Conservation (phyloP, 2,888 invertebrate species). For the Tenthredo distinguenda region DNA sequence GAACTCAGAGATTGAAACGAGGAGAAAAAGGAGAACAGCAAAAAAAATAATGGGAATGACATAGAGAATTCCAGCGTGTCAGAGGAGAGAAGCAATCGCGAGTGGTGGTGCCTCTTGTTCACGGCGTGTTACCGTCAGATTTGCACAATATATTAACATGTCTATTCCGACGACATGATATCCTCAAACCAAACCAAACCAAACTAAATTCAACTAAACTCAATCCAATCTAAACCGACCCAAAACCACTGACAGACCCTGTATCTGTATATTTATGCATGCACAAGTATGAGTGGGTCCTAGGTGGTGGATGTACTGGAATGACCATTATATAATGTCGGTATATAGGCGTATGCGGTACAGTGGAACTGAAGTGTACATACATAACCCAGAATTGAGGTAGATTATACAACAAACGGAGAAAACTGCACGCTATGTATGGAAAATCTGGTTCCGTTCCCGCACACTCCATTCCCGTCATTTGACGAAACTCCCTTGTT, state of each 20-base stretch:
- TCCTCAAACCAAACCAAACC: not conserved
- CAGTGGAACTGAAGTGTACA: slow-evolving; percentile 29
- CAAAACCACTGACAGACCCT: not conserved
- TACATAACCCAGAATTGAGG: slow-evolving; percentile 58
- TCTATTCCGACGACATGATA: slow-evolving; percentile 8
- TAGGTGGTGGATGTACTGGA: not conserved
- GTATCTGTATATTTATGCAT: not conserved
- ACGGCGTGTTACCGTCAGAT: slow-evolving; percentile 17
- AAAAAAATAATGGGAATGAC: not conserved
- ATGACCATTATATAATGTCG: not conserved
- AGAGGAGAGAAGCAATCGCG: not conserved
- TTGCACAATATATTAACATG: slow-evolving; percentile 37
- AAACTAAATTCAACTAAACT: slow-evolving; percentile 19
- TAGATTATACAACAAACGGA: slow-evolving; percentile 57
- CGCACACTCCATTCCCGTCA: not conserved
- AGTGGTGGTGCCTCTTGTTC: not conserved
- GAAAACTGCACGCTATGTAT: slow-evolving; percentile 39
- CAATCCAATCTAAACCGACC: slow-evolving; percentile 23
- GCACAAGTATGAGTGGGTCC: not conserved
- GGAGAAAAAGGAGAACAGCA: not conserved
- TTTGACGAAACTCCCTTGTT: slow-evolving; percentile 7
- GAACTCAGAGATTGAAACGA: not conserved
- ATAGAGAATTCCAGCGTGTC: not conserved
- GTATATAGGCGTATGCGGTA: not conserved
- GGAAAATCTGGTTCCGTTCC: slow-evolving; percentile 30